These are phyloP conservation scores for Rhagonycha lutea DNA, from an alignment of 2,888 invertebrate genomes.

Conservation along the genomic window DNA sequence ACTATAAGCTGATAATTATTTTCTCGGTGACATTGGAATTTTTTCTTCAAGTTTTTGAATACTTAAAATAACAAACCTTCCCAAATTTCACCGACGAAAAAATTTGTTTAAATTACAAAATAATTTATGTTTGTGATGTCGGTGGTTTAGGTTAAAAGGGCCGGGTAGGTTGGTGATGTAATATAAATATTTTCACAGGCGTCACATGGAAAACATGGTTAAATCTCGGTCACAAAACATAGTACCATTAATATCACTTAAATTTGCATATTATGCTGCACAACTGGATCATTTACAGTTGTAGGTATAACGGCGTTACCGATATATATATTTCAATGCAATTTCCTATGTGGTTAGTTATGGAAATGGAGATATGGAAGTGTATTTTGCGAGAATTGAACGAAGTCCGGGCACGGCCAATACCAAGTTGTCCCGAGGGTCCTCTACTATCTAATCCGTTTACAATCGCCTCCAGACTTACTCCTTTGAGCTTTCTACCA, in stretches of 20 bases:
- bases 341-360: constrained; percentile 32
- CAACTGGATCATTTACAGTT: constrained; percentile 23
- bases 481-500: constrained; percentile 25
- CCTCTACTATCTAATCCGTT: constrained; percentile 30
- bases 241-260: constrained; percentile 22
- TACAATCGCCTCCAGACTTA: constrained; percentile 30
- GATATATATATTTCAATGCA: constrained; percentile 30
- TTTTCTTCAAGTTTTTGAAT: background rate
- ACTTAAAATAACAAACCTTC: background rate
- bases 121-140: background rate
- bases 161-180: background rate
- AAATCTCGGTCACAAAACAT: constrained; percentile 5
- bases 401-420: constrained; percentile 27
- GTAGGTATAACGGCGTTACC: constrained; percentile 15
- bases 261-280: constrained; percentile 22
- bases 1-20: constrained; percentile 4
- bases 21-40: background rate
- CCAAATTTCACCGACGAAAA: background rate
- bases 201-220: constrained; percentile 6
- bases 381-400: constrained; percentile 21
- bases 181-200: constrained; percentile 15
- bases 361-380: constrained; percentile 31
- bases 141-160: background rate
- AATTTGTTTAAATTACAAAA: background rate
- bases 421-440: constrained; percentile 27